Evolutionary conservation across 2,797 vertebrate species (phyloP), one percentile per base, ranked within the genome.

Genomic region (Knipowitschia caucasica): DNA sequence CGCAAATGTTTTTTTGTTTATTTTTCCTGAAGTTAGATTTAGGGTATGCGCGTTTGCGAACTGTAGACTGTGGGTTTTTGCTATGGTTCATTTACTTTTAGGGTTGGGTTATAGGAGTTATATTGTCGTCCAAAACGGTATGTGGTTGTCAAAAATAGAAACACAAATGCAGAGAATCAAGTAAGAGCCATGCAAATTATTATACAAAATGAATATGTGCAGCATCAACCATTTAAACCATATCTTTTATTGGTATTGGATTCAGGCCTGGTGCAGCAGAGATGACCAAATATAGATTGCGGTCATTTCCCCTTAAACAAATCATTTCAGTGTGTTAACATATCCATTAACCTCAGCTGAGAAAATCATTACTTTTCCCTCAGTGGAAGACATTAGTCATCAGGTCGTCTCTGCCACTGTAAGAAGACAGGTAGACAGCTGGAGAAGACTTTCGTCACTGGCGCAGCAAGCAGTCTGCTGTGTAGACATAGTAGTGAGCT

Each of bases 261-360:
- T 70, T 77, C 60, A 58, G 66, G 58, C 71, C 85, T 59, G 67
- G 65, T 69, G 70, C 67, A 80, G 77, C 77, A 62, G 67, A 90
- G 80, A 91, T 89, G 90, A 93, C 92, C 92, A 94, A 93, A 92
- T 94, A 92, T 92, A 93, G 91, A 94, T 93, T 92, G 88, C 88
- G 91, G 91, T 92, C 91, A 94, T 95, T 95, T 95, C 90, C 45
- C 93, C 91, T 94, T 91, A 95, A 95, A 93, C 92, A 94, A 93
- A 93, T 94, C 74, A 93, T 95, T 93, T 95, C 89, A 89, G 86
- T 85, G 91, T 64, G 91, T 89, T 95, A 94, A 93, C 92, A 92
- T 89, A 85, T 94, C 94, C 93, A 95, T 96, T 96, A 97, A 95
- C 93, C 93, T 84, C 81, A 86, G 89, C 87, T 88, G 83, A 84